Conservation (phyloP, 2,113 vertebrate genomes). For the Grus americana region DNA sequence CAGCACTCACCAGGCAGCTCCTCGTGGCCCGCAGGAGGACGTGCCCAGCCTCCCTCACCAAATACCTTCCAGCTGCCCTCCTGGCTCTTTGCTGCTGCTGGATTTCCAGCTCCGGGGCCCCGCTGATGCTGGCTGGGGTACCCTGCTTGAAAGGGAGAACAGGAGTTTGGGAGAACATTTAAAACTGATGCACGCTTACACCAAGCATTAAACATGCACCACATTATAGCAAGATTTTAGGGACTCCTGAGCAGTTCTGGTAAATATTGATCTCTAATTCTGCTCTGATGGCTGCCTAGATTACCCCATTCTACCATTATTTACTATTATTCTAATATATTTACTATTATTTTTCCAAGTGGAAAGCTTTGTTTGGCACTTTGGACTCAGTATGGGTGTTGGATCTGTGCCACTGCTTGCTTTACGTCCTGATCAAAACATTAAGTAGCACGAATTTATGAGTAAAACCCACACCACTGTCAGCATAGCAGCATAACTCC, state of each 20-base stretch:
- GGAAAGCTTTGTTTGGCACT: background rate
- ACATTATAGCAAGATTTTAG: background rate
- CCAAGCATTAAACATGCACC: background rate
- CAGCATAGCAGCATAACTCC: background rate
- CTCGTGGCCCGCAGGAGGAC: background rate
- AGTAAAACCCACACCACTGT: background rate
- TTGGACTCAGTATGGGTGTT: background rate
- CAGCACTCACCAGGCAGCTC: background rate
- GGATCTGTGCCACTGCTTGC: background rate
- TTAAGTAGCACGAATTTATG: background rate
- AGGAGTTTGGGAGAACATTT: background rate
- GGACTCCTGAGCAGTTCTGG: background rate
- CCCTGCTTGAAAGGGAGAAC: background rate
- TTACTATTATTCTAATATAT: too few species aligned
- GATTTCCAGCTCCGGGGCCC: background rate
- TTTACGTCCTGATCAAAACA: background rate
- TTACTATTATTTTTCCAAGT: background rate
- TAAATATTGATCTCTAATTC: background rate
- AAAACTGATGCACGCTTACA: fast-evolving
- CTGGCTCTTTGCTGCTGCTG: background rate
- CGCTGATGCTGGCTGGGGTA: fast-evolving
- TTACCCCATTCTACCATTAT: background rate
- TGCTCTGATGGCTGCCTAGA: background rate
- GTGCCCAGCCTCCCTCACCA: background rate
- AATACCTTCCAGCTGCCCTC: background rate